phyloP scores from a whole-genome alignment of 2,888 invertebrate species.

The Diarsia brunnea region DNA sequence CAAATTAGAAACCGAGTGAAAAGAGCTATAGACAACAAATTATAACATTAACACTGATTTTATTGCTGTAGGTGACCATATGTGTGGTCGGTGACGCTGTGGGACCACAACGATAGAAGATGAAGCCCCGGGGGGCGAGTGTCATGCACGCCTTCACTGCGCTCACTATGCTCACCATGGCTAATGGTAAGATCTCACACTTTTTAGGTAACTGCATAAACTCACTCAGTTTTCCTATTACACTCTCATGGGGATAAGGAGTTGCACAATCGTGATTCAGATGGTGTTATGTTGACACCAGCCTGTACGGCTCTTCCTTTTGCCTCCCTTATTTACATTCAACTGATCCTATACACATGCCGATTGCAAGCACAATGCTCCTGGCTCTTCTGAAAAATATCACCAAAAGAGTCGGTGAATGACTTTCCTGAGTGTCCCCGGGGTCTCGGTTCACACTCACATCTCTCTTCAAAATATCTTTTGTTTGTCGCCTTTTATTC shows the following conservation, averaged over 20 bases:
- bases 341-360: neutral
- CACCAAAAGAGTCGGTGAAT: neutral
- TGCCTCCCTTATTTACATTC: neutral
- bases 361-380: neutral
- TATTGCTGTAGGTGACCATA: conserved; percentile 78
- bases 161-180: conserved; percentile 95
- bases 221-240: neutral
- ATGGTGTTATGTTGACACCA: neutral
- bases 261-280: too few relatives aligned
- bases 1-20: too few relatives aligned
- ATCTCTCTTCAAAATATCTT: neutral
- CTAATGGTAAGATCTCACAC: conserved; percentile 92
- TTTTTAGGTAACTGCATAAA: neutral
- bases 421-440: neutral
- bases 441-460: neutral
- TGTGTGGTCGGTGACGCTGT: conserved; percentile 84
- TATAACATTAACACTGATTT: neutral
- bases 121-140: conserved; percentile 89
- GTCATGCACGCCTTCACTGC: conserved; percentile 97
- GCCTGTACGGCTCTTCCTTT: neutral
- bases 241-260: neutral
- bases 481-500: neutral
- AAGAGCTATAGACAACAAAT: too few relatives aligned
- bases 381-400: neutral
- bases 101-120: conserved; percentile 79